These are phyloP conservation scores for Enteromius viviparus DNA, from an alignment of 2,797 vertebrate genomes.

Conservation along the genomic window DNA sequence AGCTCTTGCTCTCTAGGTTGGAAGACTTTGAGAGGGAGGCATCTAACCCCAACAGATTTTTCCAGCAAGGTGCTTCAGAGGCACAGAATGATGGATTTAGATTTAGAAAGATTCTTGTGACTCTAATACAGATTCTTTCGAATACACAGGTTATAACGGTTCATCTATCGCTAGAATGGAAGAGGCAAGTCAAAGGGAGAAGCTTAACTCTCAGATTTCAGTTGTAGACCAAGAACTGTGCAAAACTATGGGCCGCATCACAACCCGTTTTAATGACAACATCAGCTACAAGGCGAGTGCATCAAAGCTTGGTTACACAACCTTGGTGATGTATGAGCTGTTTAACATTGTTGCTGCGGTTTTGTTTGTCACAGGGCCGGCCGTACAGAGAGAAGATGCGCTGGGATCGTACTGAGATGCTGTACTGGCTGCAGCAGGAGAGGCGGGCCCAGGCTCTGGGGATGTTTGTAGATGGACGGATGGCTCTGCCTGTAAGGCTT, in stretches of 20 bases:
- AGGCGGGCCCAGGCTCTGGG: constrained; percentile 60
- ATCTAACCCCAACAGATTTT: constrained; percentile 80
- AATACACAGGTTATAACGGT: constrained; percentile 61
- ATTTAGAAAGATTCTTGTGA: neutral
- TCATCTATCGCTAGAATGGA: constrained; percentile 66
- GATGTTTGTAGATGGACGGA: constrained; percentile 33
- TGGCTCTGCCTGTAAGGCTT: constrained; percentile 39
- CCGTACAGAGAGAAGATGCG: constrained; percentile 78
- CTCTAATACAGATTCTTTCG: neutral
- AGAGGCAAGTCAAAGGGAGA: constrained; percentile 66
- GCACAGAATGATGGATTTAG: neutral
- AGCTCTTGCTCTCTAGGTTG: constrained; percentile 68
- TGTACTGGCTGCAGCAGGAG: constrained; percentile 79
- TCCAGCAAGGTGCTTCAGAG: constrained; percentile 60
- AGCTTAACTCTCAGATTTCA: constrained; percentile 63
- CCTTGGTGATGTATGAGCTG: neutral
- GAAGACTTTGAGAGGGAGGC: constrained; percentile 75
- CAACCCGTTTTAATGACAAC: constrained; percentile 69
- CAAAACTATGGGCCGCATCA: constrained; percentile 65
- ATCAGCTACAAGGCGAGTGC: constrained; percentile 73
- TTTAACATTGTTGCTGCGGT: neutral
- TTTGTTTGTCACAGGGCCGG: constrained; percentile 65
- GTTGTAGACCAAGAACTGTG: constrained; percentile 63
- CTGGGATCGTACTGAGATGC: constrained; percentile 78
- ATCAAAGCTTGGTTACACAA: neutral